phyloP scores from a whole-genome alignment of 2,797 vertebrate genomes.

The Mormyrus hasselquistii region DNA sequence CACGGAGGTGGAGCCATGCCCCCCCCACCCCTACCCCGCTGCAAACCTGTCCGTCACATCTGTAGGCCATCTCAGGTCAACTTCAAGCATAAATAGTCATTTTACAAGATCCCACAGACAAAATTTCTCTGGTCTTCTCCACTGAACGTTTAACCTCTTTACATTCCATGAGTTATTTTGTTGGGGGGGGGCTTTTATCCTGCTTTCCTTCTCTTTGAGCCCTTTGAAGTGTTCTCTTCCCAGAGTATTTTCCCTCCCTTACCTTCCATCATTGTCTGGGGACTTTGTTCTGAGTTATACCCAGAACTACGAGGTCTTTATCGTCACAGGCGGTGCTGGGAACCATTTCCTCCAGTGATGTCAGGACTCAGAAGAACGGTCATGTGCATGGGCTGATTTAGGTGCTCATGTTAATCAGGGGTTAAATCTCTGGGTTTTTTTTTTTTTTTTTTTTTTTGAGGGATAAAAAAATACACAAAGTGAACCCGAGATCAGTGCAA shows the following conservation, averaged over 20 bases:
- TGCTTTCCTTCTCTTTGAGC: not conserved
- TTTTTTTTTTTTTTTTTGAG: not conserved
- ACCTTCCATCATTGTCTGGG: slow-evolving; percentile 57
- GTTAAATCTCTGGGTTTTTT: slow-evolving; percentile 51
- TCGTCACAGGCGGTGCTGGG: slow-evolving; percentile 60
- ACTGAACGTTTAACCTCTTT: slow-evolving; percentile 5
- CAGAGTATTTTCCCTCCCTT: slow-evolving; percentile 43
- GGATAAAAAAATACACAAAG: slow-evolving; percentile 37
- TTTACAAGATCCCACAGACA: not conserved
- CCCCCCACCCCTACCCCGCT: not conserved
- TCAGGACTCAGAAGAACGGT: slow-evolving; percentile 53
- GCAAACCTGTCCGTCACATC: not conserved
- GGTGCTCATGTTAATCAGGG: slow-evolving; percentile 53
- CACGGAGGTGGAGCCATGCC: not conserved
- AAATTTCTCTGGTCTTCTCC: not conserved
- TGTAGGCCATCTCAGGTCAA: not conserved
- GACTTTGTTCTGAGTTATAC: slow-evolving; percentile 47
- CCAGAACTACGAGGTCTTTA: slow-evolving; percentile 57
- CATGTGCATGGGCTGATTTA: slow-evolving; percentile 65
- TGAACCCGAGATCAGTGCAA: slow-evolving; percentile 22
- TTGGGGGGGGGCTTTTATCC: slow-evolving; percentile 39
- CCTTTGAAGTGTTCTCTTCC: slow-evolving; percentile 61
- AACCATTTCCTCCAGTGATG: slow-evolving; percentile 59
- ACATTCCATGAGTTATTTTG: not conserved
- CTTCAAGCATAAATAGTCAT: not conserved